Evolutionary conservation across 2,113 vertebrate genomes (phyloP), one percentile per base, ranked within the genome.

Genomic region (Acrocephalus kingi): DNA sequence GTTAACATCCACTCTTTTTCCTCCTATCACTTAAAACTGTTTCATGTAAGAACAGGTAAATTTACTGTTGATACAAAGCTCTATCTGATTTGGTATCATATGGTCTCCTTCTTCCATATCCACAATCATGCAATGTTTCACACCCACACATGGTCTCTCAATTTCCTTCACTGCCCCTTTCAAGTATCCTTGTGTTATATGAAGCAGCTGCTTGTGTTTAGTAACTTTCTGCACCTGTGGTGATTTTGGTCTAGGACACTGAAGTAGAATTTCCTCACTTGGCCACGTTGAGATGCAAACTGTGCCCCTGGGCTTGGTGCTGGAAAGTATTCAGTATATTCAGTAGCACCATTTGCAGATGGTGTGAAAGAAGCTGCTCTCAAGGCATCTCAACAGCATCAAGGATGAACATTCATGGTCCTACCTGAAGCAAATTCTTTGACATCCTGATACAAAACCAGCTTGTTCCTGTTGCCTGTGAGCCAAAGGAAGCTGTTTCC

Each of bases 161-260:
- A 87, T 95, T 96, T 93, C 86, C 95, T 80, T 68, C 14, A 13
- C 37, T 93, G 31, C 15, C 27, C 49, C 39, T 87, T 94, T 92
- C 77, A 91, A 79, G 43, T 69, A n/a, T 62, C 28, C n/a, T 59
- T 79, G 18, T 45, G 21, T 73, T 84, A 54, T 75, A 58, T 71
- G 62, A 85, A 96, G 74, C 90, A 93, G 35, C 77, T 93, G 86
- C 64, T 87, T 46, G 19, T 51, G 41, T 72, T 93, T 56, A 87
- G 61, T 61, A 87, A 89, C 41, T 91, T 93, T 82, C 62, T 89
- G 71, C 84, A 85, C 63, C 71, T 93, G 77, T 93, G 75, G n/a
- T 89, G 25, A 41, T 64, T 20, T 89, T 63, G n/a, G 61, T 87
- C 72, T 69, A 81, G 82, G 76, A 81, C 27, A 39, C 11, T 64